Percentiles rank a stretch among this genome's conserved stretches.
These are phyloP conservation scores for Actinopyga echinites DNA, from an alignment of 53 echinoderm and acorn worm species.

Conservation along the genomic window DNA sequence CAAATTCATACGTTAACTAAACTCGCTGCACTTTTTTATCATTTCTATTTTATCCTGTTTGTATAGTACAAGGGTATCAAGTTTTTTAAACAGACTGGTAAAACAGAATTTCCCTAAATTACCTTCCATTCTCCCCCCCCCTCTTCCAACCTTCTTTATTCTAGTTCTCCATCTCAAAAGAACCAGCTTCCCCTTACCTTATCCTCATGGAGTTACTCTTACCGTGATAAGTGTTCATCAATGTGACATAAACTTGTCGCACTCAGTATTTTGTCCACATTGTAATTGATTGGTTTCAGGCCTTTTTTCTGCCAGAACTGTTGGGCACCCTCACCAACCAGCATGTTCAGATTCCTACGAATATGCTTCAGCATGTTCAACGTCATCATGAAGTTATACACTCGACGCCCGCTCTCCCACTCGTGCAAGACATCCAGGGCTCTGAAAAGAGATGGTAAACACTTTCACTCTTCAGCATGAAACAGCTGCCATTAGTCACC, in stretches of 20 bases:
- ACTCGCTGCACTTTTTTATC: too few relatives aligned
- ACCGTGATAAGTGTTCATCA: slow-evolving; percentile 93
- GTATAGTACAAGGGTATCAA: too few relatives aligned
- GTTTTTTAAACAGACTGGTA: not conserved
- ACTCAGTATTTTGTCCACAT: slow-evolving; percentile 82
- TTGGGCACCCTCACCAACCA: slow-evolving; percentile 83
- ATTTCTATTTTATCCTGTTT: too few relatives aligned
- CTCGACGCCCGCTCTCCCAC: slow-evolving; percentile 84
- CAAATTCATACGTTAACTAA: too few relatives aligned
- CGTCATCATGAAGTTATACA: slow-evolving; percentile 94
- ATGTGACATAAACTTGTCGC: slow-evolving; percentile 90
- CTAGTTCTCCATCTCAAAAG: too few relatives aligned
- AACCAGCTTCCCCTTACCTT: not conserved
- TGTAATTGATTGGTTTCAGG: slow-evolving; percentile 63
- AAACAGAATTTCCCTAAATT: not conserved
- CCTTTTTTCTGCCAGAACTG: slow-evolving; percentile 69
- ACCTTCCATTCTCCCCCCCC: not conserved
- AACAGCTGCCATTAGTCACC: too few relatives aligned
- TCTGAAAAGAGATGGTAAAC: slow-evolving; percentile 15
- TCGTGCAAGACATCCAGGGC: slow-evolving; percentile 78
- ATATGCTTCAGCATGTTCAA: slow-evolving; percentile 79
- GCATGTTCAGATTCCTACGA: slow-evolving; percentile 74
- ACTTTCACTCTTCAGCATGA: not conserved
- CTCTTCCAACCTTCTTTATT: not conserved
- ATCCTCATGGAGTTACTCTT: not conserved